Conservation (phyloP, 2,113 vertebrate species). For the Ahaetulla prasina region DNA sequence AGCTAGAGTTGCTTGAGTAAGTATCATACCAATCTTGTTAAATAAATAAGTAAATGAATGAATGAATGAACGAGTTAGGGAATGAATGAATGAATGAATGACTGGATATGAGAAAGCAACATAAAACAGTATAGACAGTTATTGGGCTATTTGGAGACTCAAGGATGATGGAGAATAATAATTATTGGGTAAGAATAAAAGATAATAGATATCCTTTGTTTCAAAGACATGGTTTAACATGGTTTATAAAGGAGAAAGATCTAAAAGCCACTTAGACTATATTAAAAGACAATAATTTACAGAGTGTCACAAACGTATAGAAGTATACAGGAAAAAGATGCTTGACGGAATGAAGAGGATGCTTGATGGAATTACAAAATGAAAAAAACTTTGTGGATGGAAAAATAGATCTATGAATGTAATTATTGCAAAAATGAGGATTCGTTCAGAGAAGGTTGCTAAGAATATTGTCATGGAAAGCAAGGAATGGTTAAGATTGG, state of each 20-base stretch:
- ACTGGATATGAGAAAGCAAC: neutral
- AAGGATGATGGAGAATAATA: neutral
- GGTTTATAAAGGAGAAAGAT: neutral
- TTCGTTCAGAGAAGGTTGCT: neutral
- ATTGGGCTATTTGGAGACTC: neutral
- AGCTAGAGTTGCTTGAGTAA: neutral
- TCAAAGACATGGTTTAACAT: neutral
- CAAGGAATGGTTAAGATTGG: neutral
- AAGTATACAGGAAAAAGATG: neutral
- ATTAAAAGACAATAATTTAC: neutral
- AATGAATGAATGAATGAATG: too few species aligned
- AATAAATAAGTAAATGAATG: neutral
- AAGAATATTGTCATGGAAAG: neutral
- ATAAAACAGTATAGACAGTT: neutral
- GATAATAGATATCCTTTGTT: neutral
- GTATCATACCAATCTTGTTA: neutral
- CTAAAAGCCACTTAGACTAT: neutral
- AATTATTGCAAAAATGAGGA: neutral
- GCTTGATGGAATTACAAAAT: neutral
- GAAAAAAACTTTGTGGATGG: neutral
- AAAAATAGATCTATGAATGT: neutral
- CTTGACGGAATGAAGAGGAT: neutral
- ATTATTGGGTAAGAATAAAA: neutral
- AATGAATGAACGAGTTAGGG: too few species aligned
- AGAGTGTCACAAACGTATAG: neutral